A percentile compares a stretch with the other conserved stretches of the same genome.
Evolutionary conservation across 2,888 invertebrate genomes (phyloP).

Genomic region (Noctua comes): DNA sequence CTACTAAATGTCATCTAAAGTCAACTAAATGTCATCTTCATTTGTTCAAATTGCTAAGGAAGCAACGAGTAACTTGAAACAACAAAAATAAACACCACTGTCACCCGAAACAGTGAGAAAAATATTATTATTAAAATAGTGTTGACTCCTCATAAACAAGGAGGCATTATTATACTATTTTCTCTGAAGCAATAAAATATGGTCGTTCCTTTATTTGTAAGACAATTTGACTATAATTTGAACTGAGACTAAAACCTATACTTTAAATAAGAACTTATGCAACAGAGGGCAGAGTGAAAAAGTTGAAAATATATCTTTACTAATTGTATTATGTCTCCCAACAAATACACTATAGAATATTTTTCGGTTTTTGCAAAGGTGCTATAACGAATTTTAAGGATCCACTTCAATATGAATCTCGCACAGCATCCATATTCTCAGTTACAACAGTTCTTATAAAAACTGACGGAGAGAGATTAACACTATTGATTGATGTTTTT

Average conservation of each 20-base stretch:
- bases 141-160: background rate
- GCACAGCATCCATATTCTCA: background rate
- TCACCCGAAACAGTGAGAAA: background rate
- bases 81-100: background rate
- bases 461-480: slow-evolving; percentile 6
- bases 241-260: background rate
- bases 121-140: background rate
- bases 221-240: background rate
- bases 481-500: slow-evolving; percentile 41
- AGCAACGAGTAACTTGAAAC: slow-evolving; percentile 1
- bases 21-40: background rate
- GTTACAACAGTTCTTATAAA: background rate
- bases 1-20: too few relatives aligned
- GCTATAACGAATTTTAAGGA: background rate
- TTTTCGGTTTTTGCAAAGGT: background rate
- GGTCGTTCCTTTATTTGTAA: background rate
- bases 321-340: background rate
- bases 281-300: background rate
- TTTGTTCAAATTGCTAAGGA: background rate
- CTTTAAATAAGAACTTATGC: background rate
- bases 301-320: background rate
- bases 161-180: background rate
- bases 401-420: too few relatives aligned
- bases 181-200: background rate
- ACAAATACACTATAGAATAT: background rate